Evolutionary conservation across 2,888 invertebrate species (phyloP), one percentile per base, ranked within the genome.

Genomic region (Drosophila neutralis): DNA sequence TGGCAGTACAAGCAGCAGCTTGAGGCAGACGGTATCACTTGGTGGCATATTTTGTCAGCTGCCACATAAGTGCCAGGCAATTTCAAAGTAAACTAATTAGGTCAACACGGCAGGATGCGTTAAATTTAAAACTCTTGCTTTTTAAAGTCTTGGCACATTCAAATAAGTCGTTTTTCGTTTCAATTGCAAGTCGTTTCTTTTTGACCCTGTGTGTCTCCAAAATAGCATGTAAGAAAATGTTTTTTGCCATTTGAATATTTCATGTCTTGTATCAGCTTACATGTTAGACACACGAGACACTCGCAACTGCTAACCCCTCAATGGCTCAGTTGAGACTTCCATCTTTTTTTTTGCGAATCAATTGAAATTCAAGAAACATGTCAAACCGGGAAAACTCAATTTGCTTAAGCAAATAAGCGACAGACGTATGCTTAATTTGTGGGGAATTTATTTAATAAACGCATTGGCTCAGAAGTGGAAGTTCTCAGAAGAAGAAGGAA

Each of bases 1-100:
- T 18, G 24, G 29, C 40, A 54, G 2, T 36, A 53, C 36, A 69
- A 56, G 64, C 48, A 63, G 42, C 61, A 53, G 24, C 40, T 42
- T 21, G 61, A 24, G 35, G 60, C 51, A 60, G 40, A 29, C 24
- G 33, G 15, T 52, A 66, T 45, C 53, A 66, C 71, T 71, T 78
- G 75, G 58, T 45, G 67, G 48, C 67, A 69, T 69, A 72, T 79
- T 81, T 73, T 71, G 69, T 53, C 73, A 81, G 76, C 70, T 77
- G 73, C 69, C 82, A 75, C 80, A 75, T 61, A 67, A 81, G 62
- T 77, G 66, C 56, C 63, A 45, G 27, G 65, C 61, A 33, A 52
- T 42, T 58, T 60, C 64, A 68, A 83, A 80, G 71, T 76, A 75
- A 82, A 80, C 82, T 83, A 83, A 83, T 83, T 80, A 76, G 64